Evolutionary conservation across 2,797 vertebrate genomes (phyloP).

Genomic region (Erithacus rubecula): DNA sequence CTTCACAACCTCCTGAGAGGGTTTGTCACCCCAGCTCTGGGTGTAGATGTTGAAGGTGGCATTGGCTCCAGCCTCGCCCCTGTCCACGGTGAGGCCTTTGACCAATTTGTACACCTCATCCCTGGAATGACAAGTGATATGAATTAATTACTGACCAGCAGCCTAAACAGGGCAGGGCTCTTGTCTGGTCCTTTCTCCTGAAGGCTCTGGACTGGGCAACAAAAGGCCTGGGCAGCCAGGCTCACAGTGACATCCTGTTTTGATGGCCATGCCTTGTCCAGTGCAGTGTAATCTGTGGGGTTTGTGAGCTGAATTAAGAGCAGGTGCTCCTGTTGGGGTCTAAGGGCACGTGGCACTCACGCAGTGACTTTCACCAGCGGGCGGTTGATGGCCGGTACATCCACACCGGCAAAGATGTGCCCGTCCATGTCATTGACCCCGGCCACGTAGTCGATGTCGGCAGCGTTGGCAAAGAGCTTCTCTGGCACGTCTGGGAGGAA

Average conservation of each 20-base stretch:
- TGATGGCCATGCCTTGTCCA: background rate
- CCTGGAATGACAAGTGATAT: slow-evolving; percentile 60
- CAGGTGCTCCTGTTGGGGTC: background rate
- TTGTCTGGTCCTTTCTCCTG: background rate
- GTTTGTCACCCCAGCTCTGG: slow-evolving; percentile 71
- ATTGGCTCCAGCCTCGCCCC: slow-evolving; percentile 70
- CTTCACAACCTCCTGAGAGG: slow-evolving; percentile 79
- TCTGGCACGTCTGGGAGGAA: slow-evolving; percentile 85
- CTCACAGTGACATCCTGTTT: background rate
- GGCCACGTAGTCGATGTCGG: slow-evolving; percentile 84
- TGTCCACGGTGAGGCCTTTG: slow-evolving; percentile 73
- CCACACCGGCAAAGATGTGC: slow-evolving; percentile 82
- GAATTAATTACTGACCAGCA: background rate
- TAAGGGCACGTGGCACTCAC: slow-evolving; percentile 59
- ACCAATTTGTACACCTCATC: slow-evolving; percentile 76
- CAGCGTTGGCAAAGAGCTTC: slow-evolving; percentile 84
- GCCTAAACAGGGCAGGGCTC: background rate
- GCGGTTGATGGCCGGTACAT: slow-evolving; percentile 82
- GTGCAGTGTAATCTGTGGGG: background rate
- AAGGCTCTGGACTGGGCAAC: background rate
- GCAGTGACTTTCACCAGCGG: slow-evolving; percentile 56
- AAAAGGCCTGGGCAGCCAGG: background rate
- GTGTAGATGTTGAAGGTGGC: slow-evolving; percentile 78
- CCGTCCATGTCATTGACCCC: slow-evolving; percentile 93
- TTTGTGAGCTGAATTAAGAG: background rate